Evolutionary conservation across 2,113 vertebrate genomes (phyloP), one percentile per base, ranked within the genome.

Genomic region (Numida meleagris): DNA sequence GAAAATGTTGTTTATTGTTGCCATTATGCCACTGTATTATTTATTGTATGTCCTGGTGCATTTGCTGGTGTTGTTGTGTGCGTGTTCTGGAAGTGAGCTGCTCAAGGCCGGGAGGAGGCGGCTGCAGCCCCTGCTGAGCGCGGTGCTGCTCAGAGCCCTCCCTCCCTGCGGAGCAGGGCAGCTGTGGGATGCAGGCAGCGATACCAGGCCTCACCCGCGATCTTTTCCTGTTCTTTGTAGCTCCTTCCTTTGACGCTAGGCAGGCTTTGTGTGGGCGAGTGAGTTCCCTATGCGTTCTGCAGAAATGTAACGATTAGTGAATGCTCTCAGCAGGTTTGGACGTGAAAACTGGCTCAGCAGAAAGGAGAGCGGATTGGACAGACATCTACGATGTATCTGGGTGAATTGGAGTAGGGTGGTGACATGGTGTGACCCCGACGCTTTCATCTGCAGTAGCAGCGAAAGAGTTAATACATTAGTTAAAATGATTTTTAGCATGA

Each of bases 391-490:
- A 46, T 68, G 58, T 80, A 59, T 74, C 65, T 77, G 70, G 43
- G 48, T 51, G 73, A 92, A 82, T 19, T 82, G 66, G 74, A 95
- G 74, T 77, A 94, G 88, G 73, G 94, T 12, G 57, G 43, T 84
- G 86, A 90, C 83, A 90, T 88, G 62, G 59, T 36, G 40, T 96
- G 92, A 94, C 90, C 96, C n/a, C 24, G 27, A 12, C 0, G 70
- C 95, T 95, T 96, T 96, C 85, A 93, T 94, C 95, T 96, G 53
- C 53, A 53, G 77, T 46, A 74, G 74, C 73, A 90, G 36, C 36
- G 86, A 93, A 95, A 89, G 89, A 92, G 90, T 93, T 94, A 96
- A 96, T 82, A 89, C 94, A 94, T 88, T 96, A 95, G 90, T 90
- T 92, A 76, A 78, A 82, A 73, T 88, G 74, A 93, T 75, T 92